Conservation (phyloP, 2,113 vertebrate species). For the Grammomys surdaster region DNA sequence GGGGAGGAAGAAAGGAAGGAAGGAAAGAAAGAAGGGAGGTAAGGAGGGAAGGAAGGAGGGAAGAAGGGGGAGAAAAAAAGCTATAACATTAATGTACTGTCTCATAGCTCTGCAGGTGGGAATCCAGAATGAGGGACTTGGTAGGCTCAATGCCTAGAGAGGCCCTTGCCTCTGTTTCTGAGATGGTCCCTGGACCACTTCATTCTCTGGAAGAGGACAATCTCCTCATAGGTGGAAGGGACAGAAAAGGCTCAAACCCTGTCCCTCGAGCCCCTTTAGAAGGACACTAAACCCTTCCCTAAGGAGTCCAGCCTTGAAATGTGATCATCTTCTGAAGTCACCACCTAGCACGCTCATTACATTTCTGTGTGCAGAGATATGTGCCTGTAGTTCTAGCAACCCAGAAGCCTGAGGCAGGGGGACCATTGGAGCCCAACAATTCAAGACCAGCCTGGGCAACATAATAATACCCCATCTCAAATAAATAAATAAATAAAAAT, state of each 20-base stretch:
- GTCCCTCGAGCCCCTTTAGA: background rate
- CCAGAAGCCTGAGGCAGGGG: background rate
- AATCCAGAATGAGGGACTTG: background rate
- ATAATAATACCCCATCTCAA: background rate
- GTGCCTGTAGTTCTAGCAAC: background rate
- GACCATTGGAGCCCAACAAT: background rate
- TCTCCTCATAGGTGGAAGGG: background rate
- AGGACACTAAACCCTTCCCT: background rate
- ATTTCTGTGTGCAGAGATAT: no score
- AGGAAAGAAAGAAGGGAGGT: background rate
- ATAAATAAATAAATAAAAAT: background rate
- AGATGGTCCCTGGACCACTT: background rate
- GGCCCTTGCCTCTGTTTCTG: background rate
- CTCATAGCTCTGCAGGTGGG: background rate
- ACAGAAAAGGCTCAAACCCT: background rate
- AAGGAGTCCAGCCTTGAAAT: background rate
- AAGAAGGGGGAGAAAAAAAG: no score
- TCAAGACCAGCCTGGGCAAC: background rate
- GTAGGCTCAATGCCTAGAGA: background rate
- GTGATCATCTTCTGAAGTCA: background rate
- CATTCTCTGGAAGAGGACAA: background rate
- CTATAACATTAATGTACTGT: background rate
- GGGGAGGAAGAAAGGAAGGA: background rate
- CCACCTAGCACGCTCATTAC: background rate
- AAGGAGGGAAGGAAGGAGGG: background rate